phyloP scores from a whole-genome alignment of 2,888 invertebrate species.

The Catocala nupta region DNA sequence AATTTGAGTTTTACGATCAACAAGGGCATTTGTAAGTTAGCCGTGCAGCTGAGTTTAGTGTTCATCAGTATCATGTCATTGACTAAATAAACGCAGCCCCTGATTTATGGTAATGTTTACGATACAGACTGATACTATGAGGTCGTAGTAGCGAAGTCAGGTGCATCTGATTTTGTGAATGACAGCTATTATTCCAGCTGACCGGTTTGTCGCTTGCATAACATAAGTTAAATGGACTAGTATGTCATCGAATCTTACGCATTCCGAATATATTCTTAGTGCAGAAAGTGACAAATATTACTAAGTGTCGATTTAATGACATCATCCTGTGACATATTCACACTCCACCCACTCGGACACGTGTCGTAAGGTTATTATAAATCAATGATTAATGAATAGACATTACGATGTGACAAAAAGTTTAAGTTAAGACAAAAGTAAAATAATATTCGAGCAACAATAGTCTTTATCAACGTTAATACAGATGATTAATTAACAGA shows the following conservation, averaged over 20 bases:
- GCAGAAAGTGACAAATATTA: slow-evolving; percentile 71
- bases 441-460: neutral
- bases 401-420: slow-evolving; percentile 27
- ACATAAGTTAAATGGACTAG: slow-evolving; percentile 64
- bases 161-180: slow-evolving; percentile 73
- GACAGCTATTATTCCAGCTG: slow-evolving; percentile 56
- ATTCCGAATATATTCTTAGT: slow-evolving; percentile 54
- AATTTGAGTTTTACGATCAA: slow-evolving; percentile 51
- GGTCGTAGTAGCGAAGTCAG: slow-evolving; percentile 60
- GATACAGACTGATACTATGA: slow-evolving; percentile 27
- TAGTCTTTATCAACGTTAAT: slow-evolving; percentile 7
- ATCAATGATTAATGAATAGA: slow-evolving; percentile 47
- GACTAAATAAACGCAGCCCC: slow-evolving; percentile 38
- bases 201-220: slow-evolving; percentile 74
- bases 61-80: slow-evolving; percentile 55
- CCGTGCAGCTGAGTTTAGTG: slow-evolving; percentile 45
- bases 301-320: slow-evolving; percentile 75
- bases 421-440: slow-evolving; percentile 21
- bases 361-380: slow-evolving; percentile 65
- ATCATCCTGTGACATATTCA: slow-evolving; percentile 77
- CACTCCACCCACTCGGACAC: slow-evolving; percentile 79
- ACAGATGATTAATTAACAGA: neutral
- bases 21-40: slow-evolving; percentile 72
- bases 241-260: slow-evolving; percentile 66
- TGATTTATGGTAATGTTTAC: slow-evolving; percentile 37